Conservation (phyloP, 2,888 invertebrate genomes). For the Acleris emargana region DNA sequence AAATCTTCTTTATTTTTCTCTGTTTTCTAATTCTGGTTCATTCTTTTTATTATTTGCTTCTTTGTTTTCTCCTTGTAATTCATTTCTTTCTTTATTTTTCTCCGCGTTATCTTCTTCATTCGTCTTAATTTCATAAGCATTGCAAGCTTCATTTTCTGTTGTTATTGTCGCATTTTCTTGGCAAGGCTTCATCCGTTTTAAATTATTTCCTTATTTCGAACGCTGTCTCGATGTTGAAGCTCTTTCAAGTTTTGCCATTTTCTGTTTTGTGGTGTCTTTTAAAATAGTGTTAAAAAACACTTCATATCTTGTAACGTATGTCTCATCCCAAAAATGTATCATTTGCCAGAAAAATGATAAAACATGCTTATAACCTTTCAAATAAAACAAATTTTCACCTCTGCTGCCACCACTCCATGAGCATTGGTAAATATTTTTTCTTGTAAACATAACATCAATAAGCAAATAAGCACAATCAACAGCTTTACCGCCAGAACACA, state of each 20-base stretch:
- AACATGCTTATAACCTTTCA: slow-evolving; percentile 25
- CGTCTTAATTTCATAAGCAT: not conserved
- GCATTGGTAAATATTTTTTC: slow-evolving; percentile 19
- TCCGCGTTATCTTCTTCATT: not conserved
- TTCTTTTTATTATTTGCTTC: not conserved
- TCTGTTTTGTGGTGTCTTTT: slow-evolving; percentile 21
- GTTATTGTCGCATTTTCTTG: slow-evolving; percentile 1
- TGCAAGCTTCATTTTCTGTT: too few relatives aligned
- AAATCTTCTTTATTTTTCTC: slow-evolving; percentile 4
- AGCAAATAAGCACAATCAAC: slow-evolving; percentile 30
- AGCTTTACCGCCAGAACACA: slow-evolving; percentile 32
- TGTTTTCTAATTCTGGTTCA: not conserved
- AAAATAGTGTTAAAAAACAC: slow-evolving; percentile 26
- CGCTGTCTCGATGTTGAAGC: slow-evolving; percentile 12
- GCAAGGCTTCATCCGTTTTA: slow-evolving; percentile 7
- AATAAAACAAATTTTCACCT: slow-evolving; percentile 15
- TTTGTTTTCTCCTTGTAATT: not conserved
- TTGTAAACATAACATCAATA: slow-evolving; percentile 26
- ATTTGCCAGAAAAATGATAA: slow-evolving; percentile 27
- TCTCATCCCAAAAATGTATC: slow-evolving; percentile 23
- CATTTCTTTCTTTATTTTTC: slow-evolving; percentile 5
- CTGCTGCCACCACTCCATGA: slow-evolving; percentile 32
- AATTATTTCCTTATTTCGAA: slow-evolving; percentile 3
- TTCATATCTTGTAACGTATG: slow-evolving; percentile 19
- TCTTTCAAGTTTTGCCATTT: slow-evolving; percentile 17